These are phyloP conservation scores for Uria aalge DNA, from an alignment of 2,113 vertebrate genomes.

Conservation along the genomic window DNA sequence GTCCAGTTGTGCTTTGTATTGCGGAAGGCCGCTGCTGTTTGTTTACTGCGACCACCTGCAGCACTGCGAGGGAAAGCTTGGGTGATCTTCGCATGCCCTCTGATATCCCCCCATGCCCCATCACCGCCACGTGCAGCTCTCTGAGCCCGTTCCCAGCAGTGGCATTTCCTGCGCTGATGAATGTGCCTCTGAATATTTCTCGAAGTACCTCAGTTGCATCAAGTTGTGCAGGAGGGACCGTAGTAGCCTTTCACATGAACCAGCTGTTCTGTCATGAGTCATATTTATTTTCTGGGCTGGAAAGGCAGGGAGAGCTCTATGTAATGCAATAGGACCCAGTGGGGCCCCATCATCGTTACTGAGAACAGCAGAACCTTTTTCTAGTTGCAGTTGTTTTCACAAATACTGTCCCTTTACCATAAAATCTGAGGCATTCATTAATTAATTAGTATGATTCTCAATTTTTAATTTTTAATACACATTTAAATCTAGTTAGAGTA, in stretches of 20 bases:
- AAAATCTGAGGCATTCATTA: background rate
- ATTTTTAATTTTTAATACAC: background rate
- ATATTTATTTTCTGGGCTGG: background rate
- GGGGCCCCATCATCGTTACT: background rate
- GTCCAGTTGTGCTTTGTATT: background rate
- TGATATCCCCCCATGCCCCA: background rate
- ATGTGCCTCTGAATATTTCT: background rate
- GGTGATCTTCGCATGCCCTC: background rate
- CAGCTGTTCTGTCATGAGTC: background rate
- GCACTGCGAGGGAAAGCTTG: background rate
- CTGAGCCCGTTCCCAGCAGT: background rate
- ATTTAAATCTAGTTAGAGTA: background rate
- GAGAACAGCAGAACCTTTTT: background rate
- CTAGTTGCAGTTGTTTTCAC: background rate
- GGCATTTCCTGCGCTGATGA: background rate
- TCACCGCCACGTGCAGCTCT: background rate
- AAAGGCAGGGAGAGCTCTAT: background rate
- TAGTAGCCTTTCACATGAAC: background rate
- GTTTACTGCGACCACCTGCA: background rate
- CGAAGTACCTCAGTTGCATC: background rate
- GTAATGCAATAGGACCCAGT: background rate
- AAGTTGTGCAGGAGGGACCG: background rate
- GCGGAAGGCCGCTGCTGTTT: background rate
- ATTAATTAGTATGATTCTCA: background rate
- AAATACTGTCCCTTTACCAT: background rate